phyloP scores from a whole-genome alignment of 2,797 vertebrate genomes.

The Takifugu ocellatus region DNA sequence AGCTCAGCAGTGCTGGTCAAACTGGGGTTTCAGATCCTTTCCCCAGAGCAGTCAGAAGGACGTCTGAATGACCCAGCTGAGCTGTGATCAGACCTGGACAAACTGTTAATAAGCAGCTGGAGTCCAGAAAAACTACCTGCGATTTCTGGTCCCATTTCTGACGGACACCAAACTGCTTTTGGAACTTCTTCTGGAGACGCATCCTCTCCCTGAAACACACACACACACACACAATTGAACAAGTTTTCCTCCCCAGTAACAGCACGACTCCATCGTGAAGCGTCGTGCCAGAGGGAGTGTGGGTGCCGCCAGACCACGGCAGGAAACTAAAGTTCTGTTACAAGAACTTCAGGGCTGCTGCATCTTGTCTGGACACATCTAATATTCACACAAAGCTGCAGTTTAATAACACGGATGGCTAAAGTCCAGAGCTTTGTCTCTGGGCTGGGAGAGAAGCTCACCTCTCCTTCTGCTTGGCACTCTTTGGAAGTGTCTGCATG shows the following conservation, averaged over 20 bases:
- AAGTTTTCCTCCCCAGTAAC: neutral
- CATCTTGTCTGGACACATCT: too few relatives aligned
- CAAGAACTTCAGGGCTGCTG: neutral
- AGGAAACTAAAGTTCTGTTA: neutral
- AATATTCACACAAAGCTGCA: too few relatives aligned
- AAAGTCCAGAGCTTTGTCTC: too few relatives aligned
- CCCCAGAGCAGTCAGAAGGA: too few relatives aligned
- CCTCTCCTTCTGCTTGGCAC: slow-evolving; percentile 99
- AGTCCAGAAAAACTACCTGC: slow-evolving; percentile 70
- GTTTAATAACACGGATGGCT: too few relatives aligned
- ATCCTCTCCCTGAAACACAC: slow-evolving; percentile 84
- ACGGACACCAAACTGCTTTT: slow-evolving; percentile 97
- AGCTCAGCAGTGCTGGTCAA: too few relatives aligned
- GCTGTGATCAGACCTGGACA: too few relatives aligned
- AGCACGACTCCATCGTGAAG: neutral
- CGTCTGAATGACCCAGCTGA: too few relatives aligned
- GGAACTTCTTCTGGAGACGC: slow-evolving; percentile 97
- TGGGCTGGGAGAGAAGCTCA: slow-evolving; percentile 47
- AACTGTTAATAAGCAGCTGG: too few relatives aligned
- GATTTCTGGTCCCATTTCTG: slow-evolving; percentile 99
- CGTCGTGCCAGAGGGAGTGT: too few relatives aligned
- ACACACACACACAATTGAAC: neutral
- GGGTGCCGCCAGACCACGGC: too few relatives aligned
- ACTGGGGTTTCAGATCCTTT: too few relatives aligned
- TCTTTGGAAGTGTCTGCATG: slow-evolving; percentile 96